Conservation (phyloP, 2,113 vertebrate species). For the Cebidichthys violaceus region DNA sequence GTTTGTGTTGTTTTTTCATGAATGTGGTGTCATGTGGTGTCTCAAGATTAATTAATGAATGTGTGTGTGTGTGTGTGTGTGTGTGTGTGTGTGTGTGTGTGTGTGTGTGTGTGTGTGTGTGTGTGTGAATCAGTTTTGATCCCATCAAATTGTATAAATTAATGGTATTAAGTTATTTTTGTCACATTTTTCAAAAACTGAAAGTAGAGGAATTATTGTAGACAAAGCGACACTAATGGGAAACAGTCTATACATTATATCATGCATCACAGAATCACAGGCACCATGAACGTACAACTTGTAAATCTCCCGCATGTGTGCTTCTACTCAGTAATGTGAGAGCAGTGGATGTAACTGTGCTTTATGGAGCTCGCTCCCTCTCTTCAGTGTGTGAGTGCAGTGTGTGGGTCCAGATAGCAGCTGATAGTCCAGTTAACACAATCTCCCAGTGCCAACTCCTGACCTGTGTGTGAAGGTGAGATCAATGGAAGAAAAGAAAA, state of each 20-base stretch:
- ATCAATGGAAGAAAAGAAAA: conserved; percentile 69
- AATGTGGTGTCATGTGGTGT: conserved; percentile 1
- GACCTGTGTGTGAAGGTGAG: conserved; percentile 75
- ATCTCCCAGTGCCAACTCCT: conserved; percentile 64
- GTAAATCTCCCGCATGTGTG: background rate
- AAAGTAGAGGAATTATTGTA: background rate
- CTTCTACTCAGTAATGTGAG: background rate
- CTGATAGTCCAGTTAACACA: conserved; percentile 67
- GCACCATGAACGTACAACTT: background rate
- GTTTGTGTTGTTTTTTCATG: background rate
- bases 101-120: conserved; percentile 1
- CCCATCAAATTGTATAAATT: too few species aligned
- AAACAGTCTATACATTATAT: background rate
- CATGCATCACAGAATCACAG: background rate
- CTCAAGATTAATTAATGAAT: background rate
- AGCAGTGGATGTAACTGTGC: background rate
- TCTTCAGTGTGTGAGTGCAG: conserved; percentile 21
- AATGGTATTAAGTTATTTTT: background rate
- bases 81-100: background rate
- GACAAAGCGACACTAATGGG: background rate
- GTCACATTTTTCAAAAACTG: background rate
- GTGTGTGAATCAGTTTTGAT: conserved; percentile 4
- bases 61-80: background rate
- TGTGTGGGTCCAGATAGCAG: conserved; percentile 65
- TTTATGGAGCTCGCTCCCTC: conserved; percentile 12